Conservation (phyloP, 1,140 invertebrate genomes). For the Neotoxoptera formosana region DNA sequence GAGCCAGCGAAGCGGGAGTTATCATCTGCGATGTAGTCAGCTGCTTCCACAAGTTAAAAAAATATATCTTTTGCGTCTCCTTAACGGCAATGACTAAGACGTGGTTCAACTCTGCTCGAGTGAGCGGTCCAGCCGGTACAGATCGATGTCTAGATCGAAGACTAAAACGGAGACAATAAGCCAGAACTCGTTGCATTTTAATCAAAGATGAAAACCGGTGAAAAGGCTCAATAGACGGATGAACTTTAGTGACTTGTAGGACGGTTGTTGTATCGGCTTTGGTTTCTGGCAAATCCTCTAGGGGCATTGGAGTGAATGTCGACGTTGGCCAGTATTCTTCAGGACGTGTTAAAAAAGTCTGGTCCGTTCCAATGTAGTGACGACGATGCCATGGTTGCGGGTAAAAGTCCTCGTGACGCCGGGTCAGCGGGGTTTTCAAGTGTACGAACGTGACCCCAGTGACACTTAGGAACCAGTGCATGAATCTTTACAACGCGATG, state of each 20-base stretch:
- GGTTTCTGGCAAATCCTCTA: not conserved
- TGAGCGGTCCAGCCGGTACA: not conserved
- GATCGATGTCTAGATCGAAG: no score
- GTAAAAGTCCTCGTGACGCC: not conserved
- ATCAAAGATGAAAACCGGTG: not conserved
- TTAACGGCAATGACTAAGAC: not conserved
- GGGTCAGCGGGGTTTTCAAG: not conserved
- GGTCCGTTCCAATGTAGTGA: not conserved
- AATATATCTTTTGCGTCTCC: not conserved
- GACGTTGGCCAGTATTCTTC: not conserved
- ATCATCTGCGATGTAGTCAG: not conserved
- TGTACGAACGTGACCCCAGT: not conserved
- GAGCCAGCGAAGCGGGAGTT: not conserved
- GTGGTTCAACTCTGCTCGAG: not conserved
- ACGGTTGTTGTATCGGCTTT: not conserved
- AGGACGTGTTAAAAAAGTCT: not conserved
- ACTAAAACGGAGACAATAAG: no score
- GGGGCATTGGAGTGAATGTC: not conserved
- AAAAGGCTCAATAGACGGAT: not conserved
- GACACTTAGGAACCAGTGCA: no score
- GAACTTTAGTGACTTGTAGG: not conserved
- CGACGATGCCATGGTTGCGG: not conserved
- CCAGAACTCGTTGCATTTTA: not conserved
- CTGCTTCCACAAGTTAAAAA: not conserved
- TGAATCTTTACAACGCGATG: slow-evolving; percentile 8